These are phyloP conservation scores for Myotis daubentonii DNA, from an alignment of 2,797 vertebrate species.

Conservation along the genomic window DNA sequence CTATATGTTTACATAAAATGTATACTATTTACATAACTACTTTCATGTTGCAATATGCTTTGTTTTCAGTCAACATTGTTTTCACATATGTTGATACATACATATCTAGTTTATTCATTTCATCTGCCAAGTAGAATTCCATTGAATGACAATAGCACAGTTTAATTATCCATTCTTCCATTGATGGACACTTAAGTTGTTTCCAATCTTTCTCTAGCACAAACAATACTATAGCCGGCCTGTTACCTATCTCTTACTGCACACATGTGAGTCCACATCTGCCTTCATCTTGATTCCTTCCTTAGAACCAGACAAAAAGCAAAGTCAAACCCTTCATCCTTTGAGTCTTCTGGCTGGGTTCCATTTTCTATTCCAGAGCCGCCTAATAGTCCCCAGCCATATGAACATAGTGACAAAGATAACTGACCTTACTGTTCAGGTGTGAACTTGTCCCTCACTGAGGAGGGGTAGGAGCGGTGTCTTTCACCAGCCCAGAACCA, in stretches of 20 bases:
- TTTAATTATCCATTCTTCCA: background rate
- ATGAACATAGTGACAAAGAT: background rate
- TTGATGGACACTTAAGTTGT: background rate
- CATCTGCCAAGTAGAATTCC: background rate
- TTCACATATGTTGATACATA: slow-evolving; percentile 1
- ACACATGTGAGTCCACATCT: background rate
- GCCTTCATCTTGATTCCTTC: background rate
- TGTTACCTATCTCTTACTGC: background rate
- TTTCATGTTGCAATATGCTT: slow-evolving; percentile 29
- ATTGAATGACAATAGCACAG: background rate
- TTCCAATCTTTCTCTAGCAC: background rate
- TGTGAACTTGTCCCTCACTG: background rate
- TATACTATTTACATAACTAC: background rate
- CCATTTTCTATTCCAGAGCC: background rate
- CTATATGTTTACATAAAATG: slow-evolving; percentile 1
- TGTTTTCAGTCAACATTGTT: slow-evolving; percentile 31
- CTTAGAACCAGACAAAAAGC: background rate
- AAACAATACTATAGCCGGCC: background rate
- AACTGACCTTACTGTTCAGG: background rate
- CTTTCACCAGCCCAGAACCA: background rate
- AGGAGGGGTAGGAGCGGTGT: background rate
- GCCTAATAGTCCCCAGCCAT: background rate
- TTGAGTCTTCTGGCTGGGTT: background rate
- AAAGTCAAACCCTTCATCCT: background rate
- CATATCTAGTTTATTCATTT: background rate